Percentiles rank a stretch among this genome's conserved stretches.
Conservation (phyloP, 2,888 invertebrate species). For the Sicus ferrugineus region DNA sequence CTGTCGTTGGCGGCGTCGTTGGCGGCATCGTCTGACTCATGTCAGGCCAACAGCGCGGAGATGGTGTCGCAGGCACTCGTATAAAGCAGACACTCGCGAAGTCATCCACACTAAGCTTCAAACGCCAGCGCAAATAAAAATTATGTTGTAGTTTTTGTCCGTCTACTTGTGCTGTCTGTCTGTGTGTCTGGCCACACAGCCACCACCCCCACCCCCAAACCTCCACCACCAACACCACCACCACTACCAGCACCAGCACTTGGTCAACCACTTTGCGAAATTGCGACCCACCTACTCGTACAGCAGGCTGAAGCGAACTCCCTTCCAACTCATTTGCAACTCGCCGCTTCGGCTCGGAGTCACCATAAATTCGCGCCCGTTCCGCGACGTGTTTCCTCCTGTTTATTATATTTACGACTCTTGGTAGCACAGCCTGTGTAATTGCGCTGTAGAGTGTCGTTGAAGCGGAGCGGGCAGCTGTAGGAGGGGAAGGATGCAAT, state of each 20-base stretch:
- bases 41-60: neutral
- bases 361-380: constrained; percentile 20
- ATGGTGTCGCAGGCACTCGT: constrained; percentile 1
- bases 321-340: constrained; percentile 19
- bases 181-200: neutral
- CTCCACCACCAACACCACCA: too few species aligned
- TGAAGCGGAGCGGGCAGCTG: neutral
- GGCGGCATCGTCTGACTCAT: neutral
- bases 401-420: constrained; percentile 6
- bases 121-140: neutral
- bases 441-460: neutral
- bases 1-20: constrained; percentile 6
- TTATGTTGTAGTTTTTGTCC: neutral
- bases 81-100: constrained; percentile 22
- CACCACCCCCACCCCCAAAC: neutral
- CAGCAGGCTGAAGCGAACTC: constrained; percentile 12
- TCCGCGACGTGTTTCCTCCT: constrained; percentile 20
- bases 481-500: neutral
- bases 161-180: too few species aligned
- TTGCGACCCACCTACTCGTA: constrained; percentile 24
- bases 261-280: too few species aligned
- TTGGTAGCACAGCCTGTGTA: neutral
- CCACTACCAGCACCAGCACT: too few species aligned
- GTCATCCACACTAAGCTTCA: neutral
- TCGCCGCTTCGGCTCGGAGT: constrained; percentile 25